phyloP scores from a whole-genome alignment of 2,888 invertebrate species.

The Pollenia labialis region DNA sequence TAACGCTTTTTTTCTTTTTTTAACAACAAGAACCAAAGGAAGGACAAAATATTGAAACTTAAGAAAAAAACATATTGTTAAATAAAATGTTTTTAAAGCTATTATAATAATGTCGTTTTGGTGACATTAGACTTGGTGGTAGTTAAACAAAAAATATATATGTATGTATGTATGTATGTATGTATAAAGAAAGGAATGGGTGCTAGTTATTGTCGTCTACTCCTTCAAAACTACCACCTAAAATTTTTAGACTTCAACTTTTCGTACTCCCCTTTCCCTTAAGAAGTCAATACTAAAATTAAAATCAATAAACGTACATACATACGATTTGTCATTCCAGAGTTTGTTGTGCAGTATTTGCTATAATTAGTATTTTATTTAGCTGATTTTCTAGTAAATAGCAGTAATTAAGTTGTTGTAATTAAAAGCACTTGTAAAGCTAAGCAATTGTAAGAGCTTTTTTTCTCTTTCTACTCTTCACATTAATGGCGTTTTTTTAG shows the following conservation, averaged over 20 bases:
- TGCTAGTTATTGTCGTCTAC: slow-evolving; percentile 17
- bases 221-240: slow-evolving; percentile 53
- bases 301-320: slow-evolving; percentile 27
- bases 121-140: slow-evolving; percentile 70
- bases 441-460: slow-evolving; percentile 50
- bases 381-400: slow-evolving; percentile 15
- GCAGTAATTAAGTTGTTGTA: slow-evolving; percentile 65
- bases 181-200: slow-evolving; percentile 6
- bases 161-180: not conserved
- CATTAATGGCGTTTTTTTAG: slow-evolving; percentile 20
- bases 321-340: not conserved
- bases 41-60: slow-evolving; percentile 43
- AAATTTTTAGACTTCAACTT: slow-evolving; percentile 6
- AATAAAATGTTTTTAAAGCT: slow-evolving; percentile 43
- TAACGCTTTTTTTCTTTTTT: slow-evolving; percentile 48
- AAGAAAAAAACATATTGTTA: slow-evolving; percentile 66
- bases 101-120: slow-evolving; percentile 64
- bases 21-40: slow-evolving; percentile 43
- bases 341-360: slow-evolving; percentile 12
- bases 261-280: not conserved
- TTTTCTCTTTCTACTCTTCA: slow-evolving; percentile 15
- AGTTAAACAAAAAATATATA: slow-evolving; percentile 26
- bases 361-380: slow-evolving; percentile 54
- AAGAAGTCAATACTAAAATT: slow-evolving; percentile 37
- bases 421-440: slow-evolving; percentile 60